A percentile compares a stretch with the other conserved stretches of the same genome.
phyloP scores from a whole-genome alignment of 2,113 vertebrate species.

The Diglossa brunneiventris region DNA sequence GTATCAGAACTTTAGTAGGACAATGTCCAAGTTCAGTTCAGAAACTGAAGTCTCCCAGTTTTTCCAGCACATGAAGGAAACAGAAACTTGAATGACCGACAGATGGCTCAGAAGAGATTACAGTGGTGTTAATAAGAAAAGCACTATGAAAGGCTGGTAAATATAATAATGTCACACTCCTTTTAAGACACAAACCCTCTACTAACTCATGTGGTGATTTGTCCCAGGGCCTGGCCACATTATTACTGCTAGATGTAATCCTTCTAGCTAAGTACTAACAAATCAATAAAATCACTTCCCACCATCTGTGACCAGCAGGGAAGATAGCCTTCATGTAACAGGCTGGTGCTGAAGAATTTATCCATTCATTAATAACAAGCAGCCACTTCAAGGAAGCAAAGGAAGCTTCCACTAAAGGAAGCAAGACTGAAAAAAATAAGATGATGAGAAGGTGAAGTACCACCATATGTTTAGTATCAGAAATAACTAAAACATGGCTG shows the following conservation, averaged over 20 bases:
- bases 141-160: background rate
- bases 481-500: background rate
- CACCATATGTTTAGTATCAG: background rate
- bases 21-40: background rate
- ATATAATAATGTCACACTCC: background rate
- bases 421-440: background rate
- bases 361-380: background rate
- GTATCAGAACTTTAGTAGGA: background rate
- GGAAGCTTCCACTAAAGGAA: background rate
- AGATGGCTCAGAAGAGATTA: conserved; percentile 59
- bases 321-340: background rate
- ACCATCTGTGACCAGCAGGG: background rate
- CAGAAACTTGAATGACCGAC: conserved; percentile 40
- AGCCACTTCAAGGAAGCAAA: background rate
- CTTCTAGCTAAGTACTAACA: conserved; percentile 22
- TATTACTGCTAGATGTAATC: conserved; percentile 23
- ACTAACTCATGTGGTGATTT: background rate
- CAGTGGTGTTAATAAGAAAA: conserved; percentile 49
- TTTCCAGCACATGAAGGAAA: background rate
- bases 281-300: conserved; percentile 17
- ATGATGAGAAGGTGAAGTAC: background rate
- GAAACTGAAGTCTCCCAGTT: background rate
- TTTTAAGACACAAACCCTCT: conserved; percentile 4
- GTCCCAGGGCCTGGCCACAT: background rate
- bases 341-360: background rate